A percentile compares a stretch with the other conserved stretches of the same genome.
These are phyloP conservation scores for Sebastolobus altivelis DNA, from an alignment of 2,797 vertebrate genomes.

Conservation along the genomic window DNA sequence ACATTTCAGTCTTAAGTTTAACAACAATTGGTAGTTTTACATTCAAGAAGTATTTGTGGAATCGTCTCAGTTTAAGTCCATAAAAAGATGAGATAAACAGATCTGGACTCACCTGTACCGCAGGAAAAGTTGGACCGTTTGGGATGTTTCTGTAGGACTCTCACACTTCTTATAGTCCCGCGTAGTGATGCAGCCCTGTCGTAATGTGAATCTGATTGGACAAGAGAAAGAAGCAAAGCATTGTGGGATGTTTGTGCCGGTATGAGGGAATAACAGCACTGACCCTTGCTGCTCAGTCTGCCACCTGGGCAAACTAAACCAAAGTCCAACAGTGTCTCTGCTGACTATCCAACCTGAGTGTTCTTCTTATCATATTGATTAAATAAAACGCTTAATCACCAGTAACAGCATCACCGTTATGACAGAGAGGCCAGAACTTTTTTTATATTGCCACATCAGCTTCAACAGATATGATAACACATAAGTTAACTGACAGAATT, in stretches of 20 bases:
- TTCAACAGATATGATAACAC: slow-evolving; percentile 17
- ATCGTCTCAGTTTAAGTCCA: neutral
- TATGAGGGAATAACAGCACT: slow-evolving; percentile 12
- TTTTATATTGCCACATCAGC: slow-evolving; percentile 17
- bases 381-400: slow-evolving; percentile 47
- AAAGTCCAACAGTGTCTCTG: slow-evolving; percentile 70
- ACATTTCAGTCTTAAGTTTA: neutral
- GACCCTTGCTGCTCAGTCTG: slow-evolving; percentile 66
- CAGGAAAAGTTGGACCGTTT: slow-evolving; percentile 61
- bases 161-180: slow-evolving; percentile 65
- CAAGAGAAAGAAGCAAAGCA: slow-evolving; percentile 32
- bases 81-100: neutral
- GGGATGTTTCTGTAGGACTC: slow-evolving; percentile 39
- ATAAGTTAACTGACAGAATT: neutral
- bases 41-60: neutral
- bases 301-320: slow-evolving; percentile 61
- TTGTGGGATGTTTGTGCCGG: slow-evolving; percentile 34
- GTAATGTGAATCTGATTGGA: slow-evolving; percentile 55
- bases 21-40: neutral
- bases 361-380: slow-evolving; percentile 71
- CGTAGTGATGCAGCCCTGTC: neutral
- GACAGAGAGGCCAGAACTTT: slow-evolving; percentile 7
- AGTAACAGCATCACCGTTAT: neutral
- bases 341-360: slow-evolving; percentile 48
- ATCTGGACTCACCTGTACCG: slow-evolving; percentile 67